Conservation (phyloP, 2,113 vertebrate species). For the Hiodon alosoides region DNA sequence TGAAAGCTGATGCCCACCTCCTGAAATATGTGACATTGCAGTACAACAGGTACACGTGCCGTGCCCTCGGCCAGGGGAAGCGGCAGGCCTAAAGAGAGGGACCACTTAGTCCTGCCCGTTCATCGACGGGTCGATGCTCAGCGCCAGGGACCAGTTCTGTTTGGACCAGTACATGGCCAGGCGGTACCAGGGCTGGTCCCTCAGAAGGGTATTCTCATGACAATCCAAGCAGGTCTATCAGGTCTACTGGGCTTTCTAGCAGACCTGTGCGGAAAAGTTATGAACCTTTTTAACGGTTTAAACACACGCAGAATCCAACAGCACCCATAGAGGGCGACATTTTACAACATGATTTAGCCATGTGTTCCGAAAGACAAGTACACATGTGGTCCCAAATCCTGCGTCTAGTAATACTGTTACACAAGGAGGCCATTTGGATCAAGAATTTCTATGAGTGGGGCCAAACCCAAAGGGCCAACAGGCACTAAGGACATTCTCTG, state of each 20-base stretch:
- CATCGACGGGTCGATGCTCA: conserved; percentile 90
- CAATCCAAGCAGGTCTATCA: conserved; percentile 97
- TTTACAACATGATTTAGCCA: background rate
- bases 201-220: conserved; percentile 85
- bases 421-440: background rate
- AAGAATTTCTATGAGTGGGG: background rate
- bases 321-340: conserved; percentile 17
- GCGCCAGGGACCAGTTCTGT: conserved; percentile 86
- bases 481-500: background rate
- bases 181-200: conserved; percentile 95
- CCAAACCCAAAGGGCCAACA: background rate
- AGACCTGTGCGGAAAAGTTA: conserved; percentile 68
- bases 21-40: conserved; percentile 89
- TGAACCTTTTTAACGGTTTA: background rate
- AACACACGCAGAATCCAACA: background rate
- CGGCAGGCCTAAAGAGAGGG: conserved; percentile 85
- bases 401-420: background rate
- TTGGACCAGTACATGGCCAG: conserved; percentile 93
- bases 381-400: background rate
- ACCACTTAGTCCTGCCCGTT: conserved; percentile 88
- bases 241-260: conserved; percentile 86
- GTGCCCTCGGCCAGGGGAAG: conserved; percentile 79
- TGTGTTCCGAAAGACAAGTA: background rate
- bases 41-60: conserved; percentile 85
- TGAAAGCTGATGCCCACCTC: conserved; percentile 95